These are phyloP conservation scores for Phaenicophaeus curvirostris DNA, from an alignment of 2,797 vertebrate genomes.

Conservation along the genomic window DNA sequence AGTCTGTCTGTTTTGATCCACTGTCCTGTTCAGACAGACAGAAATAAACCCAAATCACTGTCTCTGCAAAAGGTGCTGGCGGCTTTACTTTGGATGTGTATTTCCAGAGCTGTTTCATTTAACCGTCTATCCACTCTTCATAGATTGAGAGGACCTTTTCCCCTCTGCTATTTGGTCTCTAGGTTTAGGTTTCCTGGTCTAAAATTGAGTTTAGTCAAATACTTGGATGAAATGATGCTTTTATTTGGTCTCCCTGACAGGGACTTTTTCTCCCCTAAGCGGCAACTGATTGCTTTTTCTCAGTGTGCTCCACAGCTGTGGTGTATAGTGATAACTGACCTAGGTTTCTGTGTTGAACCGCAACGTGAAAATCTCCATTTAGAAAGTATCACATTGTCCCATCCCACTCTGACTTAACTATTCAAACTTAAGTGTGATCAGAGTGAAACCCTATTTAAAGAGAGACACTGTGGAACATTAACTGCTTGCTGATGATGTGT, in stretches of 20 bases:
- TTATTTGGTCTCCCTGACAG: not conserved
- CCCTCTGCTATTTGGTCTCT: not conserved
- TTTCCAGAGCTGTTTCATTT: conserved; percentile 18
- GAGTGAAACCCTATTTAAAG: not conserved
- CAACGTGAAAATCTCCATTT: not conserved
- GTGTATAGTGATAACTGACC: not conserved
- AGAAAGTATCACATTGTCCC: not conserved
- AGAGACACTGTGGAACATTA: not conserved
- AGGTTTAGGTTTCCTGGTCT: conserved; percentile 21
- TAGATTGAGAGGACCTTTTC: not conserved
- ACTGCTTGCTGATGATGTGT: conserved; percentile 39
- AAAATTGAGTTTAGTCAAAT: conserved; percentile 44
- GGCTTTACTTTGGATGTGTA: not conserved
- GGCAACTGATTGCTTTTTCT: not conserved
- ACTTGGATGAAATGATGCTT: conserved; percentile 30
- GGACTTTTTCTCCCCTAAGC: not conserved
- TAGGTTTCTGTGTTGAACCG: not conserved
- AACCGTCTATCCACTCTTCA: not conserved
- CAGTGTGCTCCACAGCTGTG: not conserved
- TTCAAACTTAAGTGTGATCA: not conserved
- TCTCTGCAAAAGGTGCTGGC: not conserved
- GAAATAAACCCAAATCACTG: not conserved
- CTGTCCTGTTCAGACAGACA: not conserved
- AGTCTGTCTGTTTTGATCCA: conserved; percentile 5
- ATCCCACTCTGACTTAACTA: not conserved